phyloP scores from a whole-genome alignment of 2,888 invertebrate genomes.

The Tholera decimalis region DNA sequence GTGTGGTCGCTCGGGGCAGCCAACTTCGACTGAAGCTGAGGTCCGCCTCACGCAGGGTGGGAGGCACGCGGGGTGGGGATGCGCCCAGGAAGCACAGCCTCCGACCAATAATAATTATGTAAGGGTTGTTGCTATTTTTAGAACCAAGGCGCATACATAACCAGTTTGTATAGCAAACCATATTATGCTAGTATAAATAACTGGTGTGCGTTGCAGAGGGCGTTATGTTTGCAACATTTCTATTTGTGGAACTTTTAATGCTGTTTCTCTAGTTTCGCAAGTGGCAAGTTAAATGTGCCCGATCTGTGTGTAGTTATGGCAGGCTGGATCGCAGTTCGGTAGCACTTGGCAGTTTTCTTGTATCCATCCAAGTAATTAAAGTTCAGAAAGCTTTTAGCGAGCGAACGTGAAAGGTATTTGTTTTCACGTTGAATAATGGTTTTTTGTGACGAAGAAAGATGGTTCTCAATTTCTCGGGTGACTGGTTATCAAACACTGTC shows the following conservation, averaged over 20 bases:
- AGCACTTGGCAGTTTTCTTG: conserved; percentile 63
- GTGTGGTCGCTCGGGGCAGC: conserved; percentile 70
- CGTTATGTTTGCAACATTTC: conserved; percentile 74
- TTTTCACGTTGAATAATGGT: conserved; percentile 66
- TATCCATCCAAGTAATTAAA: conserved; percentile 67
- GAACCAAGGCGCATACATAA: conserved; percentile 77
- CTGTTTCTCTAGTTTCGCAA: conserved; percentile 78
- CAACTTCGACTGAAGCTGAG: conserved; percentile 74
- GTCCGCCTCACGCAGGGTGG: conserved; percentile 57
- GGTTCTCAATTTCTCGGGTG: conserved; percentile 54
- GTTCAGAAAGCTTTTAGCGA: conserved; percentile 68
- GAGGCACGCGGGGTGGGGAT: conserved; percentile 64
- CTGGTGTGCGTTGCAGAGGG: conserved; percentile 70
- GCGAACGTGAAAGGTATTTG: conserved; percentile 60
- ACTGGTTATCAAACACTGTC: conserved; percentile 50
- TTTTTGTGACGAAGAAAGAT: conserved; percentile 61
- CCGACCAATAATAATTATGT: conserved; percentile 87
- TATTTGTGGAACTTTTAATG: conserved; percentile 81
- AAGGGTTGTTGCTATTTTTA: conserved; percentile 88
- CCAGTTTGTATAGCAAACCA: conserved; percentile 73
- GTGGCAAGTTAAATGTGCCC: conserved; percentile 69
- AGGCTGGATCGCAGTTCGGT: conserved; percentile 60
- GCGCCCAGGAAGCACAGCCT: conserved; percentile 84
- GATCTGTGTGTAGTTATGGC: conserved; percentile 63
- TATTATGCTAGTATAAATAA: conserved; percentile 76